A percentile compares a stretch with the other conserved stretches of the same genome.
phyloP scores from a whole-genome alignment of 1,140 invertebrate genomes.

The Glossosoma conforme region DNA sequence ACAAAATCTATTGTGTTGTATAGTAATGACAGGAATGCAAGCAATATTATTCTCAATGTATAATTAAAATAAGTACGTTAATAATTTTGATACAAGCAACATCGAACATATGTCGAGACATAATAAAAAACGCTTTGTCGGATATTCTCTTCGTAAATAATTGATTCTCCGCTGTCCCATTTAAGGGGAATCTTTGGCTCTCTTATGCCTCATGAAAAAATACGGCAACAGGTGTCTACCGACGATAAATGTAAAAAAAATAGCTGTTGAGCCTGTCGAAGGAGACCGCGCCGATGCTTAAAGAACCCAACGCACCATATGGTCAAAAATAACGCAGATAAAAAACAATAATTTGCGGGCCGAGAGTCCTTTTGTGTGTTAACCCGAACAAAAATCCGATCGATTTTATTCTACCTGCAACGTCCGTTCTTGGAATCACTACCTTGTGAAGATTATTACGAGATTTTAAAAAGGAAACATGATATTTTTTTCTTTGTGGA shows the following conservation, averaged over 20 bases:
- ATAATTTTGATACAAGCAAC: too few relatives aligned
- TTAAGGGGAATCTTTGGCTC: conserved; percentile 6
- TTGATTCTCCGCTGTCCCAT: conserved; percentile 14
- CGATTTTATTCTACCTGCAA: background rate
- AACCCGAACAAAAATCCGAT: conserved; percentile 5
- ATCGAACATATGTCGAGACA: conserved; percentile 1
- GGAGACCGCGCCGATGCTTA: conserved; percentile 1
- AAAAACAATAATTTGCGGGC: conserved; percentile 11
- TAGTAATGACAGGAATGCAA: too few relatives aligned
- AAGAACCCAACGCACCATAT: conserved; percentile 6
- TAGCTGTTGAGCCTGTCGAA: conserved; percentile 15
- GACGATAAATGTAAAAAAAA: conserved; percentile 17
- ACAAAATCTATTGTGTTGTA: too few relatives aligned
- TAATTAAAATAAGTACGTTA: too few relatives aligned
- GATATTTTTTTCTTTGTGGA: too few relatives aligned
- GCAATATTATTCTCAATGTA: too few relatives aligned
- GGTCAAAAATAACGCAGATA: conserved; percentile 10
- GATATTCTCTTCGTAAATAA: conserved; percentile 12
- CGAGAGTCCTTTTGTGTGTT: too few relatives aligned
- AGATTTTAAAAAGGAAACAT: too few relatives aligned
- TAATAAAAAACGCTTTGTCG: background rate
- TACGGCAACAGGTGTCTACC: conserved; percentile 26
- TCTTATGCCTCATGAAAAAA: conserved; percentile 12
- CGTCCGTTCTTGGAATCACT: too few relatives aligned
- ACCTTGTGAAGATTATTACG: too few relatives aligned